These are phyloP conservation scores for Tetragonisca angustula DNA, from an alignment of 2,888 invertebrate species.

Conservation along the genomic window DNA sequence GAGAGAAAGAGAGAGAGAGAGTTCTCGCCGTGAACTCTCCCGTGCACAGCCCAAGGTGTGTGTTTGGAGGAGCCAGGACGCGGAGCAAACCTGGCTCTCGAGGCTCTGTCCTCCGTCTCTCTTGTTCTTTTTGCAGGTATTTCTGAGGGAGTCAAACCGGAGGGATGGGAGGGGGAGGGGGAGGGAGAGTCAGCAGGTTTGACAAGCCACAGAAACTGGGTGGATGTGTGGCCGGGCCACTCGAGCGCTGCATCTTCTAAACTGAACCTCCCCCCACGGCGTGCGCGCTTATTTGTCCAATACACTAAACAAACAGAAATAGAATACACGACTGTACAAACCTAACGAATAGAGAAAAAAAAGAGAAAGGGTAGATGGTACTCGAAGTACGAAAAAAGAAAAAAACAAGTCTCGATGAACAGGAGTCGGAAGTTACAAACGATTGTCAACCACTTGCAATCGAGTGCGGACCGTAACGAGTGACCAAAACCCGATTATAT, in stretches of 20 bases:
- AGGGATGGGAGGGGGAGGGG: too few relatives aligned
- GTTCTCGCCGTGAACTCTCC: not conserved
- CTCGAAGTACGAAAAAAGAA: too few relatives aligned
- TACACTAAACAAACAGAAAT: not conserved
- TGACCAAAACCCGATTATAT: too few relatives aligned
- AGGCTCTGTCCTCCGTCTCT: constrained; percentile 53
- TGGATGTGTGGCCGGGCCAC: constrained; percentile 35
- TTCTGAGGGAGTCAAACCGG: constrained; percentile 61
- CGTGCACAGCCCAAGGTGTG: not conserved
- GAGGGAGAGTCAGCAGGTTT: constrained; percentile 60
- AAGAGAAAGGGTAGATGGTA: too few relatives aligned
- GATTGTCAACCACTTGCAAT: too few relatives aligned
- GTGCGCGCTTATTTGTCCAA: constrained; percentile 13
- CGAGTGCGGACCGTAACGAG: too few relatives aligned
- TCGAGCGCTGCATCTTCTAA: constrained; percentile 38
- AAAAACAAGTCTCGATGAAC: too few relatives aligned
- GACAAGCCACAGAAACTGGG: constrained; percentile 60
- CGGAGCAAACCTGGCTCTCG: constrained; percentile 48
- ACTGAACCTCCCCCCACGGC: not conserved
- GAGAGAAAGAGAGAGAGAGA: not conserved
- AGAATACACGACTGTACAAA: not conserved
- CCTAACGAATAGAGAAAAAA: too few relatives aligned
- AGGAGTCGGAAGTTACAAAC: too few relatives aligned
- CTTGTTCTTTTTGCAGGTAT: constrained; percentile 60
- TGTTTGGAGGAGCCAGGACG: constrained; percentile 31